phyloP scores from a whole-genome alignment of 2,113 vertebrate species.

The Malurus melanocephalus region DNA sequence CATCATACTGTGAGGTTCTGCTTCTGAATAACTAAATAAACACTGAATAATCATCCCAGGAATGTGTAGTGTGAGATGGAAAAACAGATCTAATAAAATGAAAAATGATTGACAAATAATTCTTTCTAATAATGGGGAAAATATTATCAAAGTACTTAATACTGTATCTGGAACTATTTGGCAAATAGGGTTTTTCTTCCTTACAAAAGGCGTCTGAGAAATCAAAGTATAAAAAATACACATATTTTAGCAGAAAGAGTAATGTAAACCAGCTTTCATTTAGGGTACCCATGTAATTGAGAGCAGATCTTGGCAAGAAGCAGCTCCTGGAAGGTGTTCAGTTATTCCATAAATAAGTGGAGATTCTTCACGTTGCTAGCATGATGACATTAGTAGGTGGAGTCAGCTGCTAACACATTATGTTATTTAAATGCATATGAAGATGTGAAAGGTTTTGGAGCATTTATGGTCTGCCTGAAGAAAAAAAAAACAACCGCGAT shows the following conservation, averaged over 20 bases:
- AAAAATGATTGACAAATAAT: background rate
- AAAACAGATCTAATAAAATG: background rate
- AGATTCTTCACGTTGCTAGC: background rate
- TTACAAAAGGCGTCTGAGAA: background rate
- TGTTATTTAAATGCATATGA: background rate
- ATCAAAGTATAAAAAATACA: background rate
- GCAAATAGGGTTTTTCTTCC: background rate
- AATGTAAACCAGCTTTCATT: background rate
- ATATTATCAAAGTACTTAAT: background rate
- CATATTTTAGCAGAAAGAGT: background rate
- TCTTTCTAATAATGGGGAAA: background rate
- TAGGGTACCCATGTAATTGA: background rate
- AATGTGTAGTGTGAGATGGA: background rate
- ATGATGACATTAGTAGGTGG: background rate
- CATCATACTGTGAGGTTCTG: background rate
- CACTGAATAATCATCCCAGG: background rate
- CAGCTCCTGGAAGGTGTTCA: background rate
- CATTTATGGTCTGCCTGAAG: background rate
- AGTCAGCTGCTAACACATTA: background rate
- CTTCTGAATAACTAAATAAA: background rate
- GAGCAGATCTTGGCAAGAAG: background rate
- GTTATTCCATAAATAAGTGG: background rate
- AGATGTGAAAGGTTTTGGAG: background rate
- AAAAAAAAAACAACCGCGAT: background rate
- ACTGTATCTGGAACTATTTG: background rate